Conservation (phyloP, 2,888 invertebrate genomes). For the Endotricha flammealis region DNA sequence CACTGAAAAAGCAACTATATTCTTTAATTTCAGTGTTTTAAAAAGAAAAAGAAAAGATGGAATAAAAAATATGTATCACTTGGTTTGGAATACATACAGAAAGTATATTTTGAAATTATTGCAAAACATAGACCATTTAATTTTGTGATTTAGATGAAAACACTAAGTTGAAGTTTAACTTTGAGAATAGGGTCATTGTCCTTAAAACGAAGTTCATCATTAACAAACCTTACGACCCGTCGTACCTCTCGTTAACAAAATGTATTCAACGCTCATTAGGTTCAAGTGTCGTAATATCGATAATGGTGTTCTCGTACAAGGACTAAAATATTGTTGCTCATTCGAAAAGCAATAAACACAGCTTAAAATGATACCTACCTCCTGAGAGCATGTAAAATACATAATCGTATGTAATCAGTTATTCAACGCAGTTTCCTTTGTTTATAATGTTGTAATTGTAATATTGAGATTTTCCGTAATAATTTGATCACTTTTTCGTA, state of each 20-base stretch:
- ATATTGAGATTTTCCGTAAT: no score
- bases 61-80: no score
- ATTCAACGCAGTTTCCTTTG: neutral
- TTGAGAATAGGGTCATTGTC: neutral
- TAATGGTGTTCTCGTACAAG: no score
- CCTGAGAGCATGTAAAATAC: neutral
- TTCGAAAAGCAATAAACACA: slow-evolving; percentile 6
- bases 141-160: no score
- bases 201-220: slow-evolving; percentile 1
- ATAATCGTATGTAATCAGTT: neutral
- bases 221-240: slow-evolving; percentile 1
- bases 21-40: no score
- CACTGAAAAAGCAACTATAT: no score
- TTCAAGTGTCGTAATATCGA: neutral
- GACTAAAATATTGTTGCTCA: neutral
- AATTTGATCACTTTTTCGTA: no score
- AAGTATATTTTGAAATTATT: no score
- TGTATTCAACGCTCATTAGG: slow-evolving; percentile 5
- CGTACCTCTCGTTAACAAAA: neutral
- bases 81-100: no score
- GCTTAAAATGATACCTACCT: slow-evolving; percentile 1
- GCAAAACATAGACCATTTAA: no score
- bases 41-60: no score
- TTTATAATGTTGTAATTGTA: neutral
- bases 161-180: no score